These are phyloP conservation scores for Lepidochrysops patricia DNA, from an alignment of 2,888 invertebrate species.

Conservation along the genomic window DNA sequence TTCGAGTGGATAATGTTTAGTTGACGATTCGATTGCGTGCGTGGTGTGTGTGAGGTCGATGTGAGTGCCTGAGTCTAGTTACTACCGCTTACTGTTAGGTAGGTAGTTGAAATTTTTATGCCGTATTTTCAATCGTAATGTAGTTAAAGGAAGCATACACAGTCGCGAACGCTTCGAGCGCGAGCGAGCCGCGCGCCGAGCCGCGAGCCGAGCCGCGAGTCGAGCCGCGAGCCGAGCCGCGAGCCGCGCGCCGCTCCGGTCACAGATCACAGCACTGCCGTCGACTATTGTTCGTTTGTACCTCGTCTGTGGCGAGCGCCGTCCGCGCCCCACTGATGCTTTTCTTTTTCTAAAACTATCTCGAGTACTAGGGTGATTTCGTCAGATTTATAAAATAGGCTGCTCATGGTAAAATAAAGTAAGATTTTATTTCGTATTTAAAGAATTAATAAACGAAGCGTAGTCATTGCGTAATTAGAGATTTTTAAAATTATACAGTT, in stretches of 20 bases:
- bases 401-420: constrained; percentile 72
- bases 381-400: constrained; percentile 73
- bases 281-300: constrained; percentile 27
- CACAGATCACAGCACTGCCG: constrained; percentile 33
- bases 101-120: constrained; percentile 73
- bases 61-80: constrained; percentile 71
- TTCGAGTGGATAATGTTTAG: constrained; percentile 70
- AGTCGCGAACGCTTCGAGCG: constrained; percentile 52
- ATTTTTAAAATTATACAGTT: constrained; percentile 75
- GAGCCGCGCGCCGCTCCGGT: constrained; percentile 9
- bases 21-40: constrained; percentile 67
- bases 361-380: constrained; percentile 67
- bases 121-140: constrained; percentile 70
- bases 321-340: constrained; percentile 44
- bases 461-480: constrained; percentile 74
- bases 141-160: constrained; percentile 65
- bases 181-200: constrained; percentile 17
- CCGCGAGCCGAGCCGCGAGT: too few relatives aligned
- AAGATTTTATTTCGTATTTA: constrained; percentile 74
- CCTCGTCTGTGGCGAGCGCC: constrained; percentile 14
- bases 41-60: constrained; percentile 68
- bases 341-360: constrained; percentile 67
- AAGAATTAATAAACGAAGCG: constrained; percentile 73
- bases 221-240: constrained; percentile 14
- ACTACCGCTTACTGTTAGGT: constrained; percentile 75